A percentile compares a stretch with the other conserved stretches of the same genome.
Evolutionary conservation across 1,140 invertebrate species (phyloP).

Genomic region (Solen grandis): DNA sequence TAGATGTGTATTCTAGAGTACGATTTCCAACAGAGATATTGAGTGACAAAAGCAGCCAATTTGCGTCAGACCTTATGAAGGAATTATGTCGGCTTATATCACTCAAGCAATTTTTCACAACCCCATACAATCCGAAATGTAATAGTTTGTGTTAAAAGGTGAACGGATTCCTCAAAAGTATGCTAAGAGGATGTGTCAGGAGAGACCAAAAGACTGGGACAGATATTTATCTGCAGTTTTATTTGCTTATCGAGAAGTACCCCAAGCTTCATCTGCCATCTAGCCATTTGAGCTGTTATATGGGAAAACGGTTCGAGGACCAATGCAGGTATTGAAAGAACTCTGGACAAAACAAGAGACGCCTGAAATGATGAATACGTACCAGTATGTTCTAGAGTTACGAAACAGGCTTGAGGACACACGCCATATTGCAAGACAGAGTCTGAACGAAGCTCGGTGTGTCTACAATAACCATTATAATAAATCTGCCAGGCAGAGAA

Average conservation of each 20-base stretch:
- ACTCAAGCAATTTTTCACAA: constrained; percentile 52
- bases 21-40: constrained; percentile 70
- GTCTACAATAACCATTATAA: constrained; percentile 57
- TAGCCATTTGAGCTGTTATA: constrained; percentile 35
- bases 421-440: too few relatives aligned
- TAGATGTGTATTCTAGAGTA: constrained; percentile 9
- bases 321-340: constrained; percentile 9
- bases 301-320: constrained; percentile 1
- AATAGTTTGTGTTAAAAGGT: not conserved
- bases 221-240: constrained; percentile 1
- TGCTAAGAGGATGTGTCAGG: constrained; percentile 59
- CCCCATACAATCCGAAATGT: constrained; percentile 27
- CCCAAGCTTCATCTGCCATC: not conserved
- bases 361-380: not conserved
- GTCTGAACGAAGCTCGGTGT: too few relatives aligned
- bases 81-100: constrained; percentile 1
- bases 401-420: too few relatives aligned
- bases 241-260: constrained; percentile 17
- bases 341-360: not conserved
- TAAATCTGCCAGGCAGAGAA: constrained; percentile 18
- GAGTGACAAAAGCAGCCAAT: constrained; percentile 80
- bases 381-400: too few relatives aligned
- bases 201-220: constrained; percentile 7
- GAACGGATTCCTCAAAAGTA: constrained; percentile 64
- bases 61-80: constrained; percentile 56